Percentiles rank a stretch among this genome's conserved stretches.
Conservation (phyloP, 2,113 vertebrate genomes). For the Mormyrus iriodes region DNA sequence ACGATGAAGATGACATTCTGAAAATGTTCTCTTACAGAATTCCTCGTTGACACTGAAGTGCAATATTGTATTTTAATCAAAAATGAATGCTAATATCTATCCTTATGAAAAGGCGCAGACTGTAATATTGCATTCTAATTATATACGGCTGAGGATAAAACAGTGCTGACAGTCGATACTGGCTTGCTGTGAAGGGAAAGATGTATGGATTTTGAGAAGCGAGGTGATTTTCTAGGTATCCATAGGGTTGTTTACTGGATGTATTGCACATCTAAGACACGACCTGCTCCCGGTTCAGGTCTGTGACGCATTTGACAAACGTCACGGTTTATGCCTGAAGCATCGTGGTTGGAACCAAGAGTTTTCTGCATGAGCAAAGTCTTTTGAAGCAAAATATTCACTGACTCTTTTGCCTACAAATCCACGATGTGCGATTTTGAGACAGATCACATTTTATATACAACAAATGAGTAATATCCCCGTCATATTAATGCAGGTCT, state of each 20-base stretch:
- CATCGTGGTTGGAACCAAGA: not conserved
- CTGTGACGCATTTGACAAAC: not conserved
- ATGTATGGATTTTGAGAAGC: not conserved
- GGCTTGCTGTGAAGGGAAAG: not conserved
- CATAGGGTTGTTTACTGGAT: not conserved
- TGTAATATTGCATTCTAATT: slow-evolving; percentile 4
- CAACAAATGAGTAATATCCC: not conserved
- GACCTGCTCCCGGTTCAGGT: not conserved
- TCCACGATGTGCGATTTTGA: not conserved
- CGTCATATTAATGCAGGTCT: not conserved
- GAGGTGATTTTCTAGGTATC: not conserved
- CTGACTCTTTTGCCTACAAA: not conserved
- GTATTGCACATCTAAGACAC: not conserved
- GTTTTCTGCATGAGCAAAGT: not conserved
- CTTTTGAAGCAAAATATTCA: not conserved
- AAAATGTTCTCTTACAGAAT: not conserved
- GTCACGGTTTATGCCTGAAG: not conserved
- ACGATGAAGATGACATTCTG: not conserved
- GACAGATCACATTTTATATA: not conserved
- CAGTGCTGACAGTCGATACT: not conserved
- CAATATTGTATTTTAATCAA: slow-evolving; percentile 5
- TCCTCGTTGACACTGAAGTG: not conserved
- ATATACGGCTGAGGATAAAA: not conserved
- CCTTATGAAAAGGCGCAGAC: not conserved
- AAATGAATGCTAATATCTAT: slow-evolving; percentile 7